These are phyloP conservation scores for Sander vitreus DNA, from an alignment of 2,113 vertebrate genomes.

Conservation along the genomic window DNA sequence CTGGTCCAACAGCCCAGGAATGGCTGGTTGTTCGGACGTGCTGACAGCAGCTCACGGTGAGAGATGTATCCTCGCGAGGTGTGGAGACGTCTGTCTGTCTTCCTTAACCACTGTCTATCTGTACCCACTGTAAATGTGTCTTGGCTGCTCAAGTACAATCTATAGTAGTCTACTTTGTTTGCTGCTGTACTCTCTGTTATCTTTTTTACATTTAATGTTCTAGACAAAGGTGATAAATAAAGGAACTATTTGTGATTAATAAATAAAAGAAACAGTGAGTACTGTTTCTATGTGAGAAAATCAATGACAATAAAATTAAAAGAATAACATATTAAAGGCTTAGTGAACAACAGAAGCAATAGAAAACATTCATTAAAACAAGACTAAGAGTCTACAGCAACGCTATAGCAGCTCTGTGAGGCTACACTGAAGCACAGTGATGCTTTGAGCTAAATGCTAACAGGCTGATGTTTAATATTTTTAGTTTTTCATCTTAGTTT, in stretches of 20 bases:
- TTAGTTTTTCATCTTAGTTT: neutral
- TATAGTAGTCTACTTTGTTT: neutral
- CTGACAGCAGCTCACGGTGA: constrained; percentile 82
- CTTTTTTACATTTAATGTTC: neutral
- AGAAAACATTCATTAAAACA: neutral
- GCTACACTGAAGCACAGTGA: neutral
- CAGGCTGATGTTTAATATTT: neutral
- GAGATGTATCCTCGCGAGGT: neutral
- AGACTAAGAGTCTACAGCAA: neutral
- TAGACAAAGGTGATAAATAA: neutral
- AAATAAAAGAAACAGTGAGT: neutral
- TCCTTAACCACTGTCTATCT: neutral
- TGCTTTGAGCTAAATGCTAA: neutral
- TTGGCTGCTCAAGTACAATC: neutral
- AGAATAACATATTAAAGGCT: neutral
- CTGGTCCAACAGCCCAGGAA: constrained; percentile 87
- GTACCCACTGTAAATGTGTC: neutral
- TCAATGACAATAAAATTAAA: neutral
- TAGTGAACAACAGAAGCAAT: neutral
- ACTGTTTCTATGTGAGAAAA: no score
- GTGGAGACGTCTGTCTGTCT: neutral
- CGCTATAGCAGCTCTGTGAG: neutral
- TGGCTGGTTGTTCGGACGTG: constrained; percentile 93
- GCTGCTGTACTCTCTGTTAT: neutral
- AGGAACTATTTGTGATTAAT: neutral